Conservation (phyloP, 2,797 vertebrate species). For the Cetoscarus ocellatus region DNA sequence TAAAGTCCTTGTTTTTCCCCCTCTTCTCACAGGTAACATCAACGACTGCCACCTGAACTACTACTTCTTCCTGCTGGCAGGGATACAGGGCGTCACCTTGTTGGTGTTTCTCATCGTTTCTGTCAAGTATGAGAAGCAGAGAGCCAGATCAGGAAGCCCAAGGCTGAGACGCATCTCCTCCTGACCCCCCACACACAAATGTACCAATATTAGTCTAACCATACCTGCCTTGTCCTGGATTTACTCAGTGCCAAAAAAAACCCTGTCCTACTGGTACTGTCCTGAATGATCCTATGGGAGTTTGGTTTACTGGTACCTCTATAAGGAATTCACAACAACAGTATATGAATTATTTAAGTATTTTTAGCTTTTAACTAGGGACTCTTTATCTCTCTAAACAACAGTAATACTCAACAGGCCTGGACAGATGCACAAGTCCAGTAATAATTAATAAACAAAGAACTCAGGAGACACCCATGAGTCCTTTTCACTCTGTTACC, state of each 20-base stretch:
- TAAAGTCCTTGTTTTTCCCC: conserved; percentile 16
- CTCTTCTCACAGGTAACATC: conserved; percentile 90
- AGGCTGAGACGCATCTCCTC: conserved; percentile 71
- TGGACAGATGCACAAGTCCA: conserved; percentile 8
- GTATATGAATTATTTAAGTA: conserved; percentile 53
- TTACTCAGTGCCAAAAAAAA: conserved; percentile 41
- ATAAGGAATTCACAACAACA: background rate
- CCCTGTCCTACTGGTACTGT: conserved; percentile 13
- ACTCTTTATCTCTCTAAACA: conserved; percentile 2
- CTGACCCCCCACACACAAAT: conserved; percentile 59
- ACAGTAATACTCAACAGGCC: conserved; percentile 25
- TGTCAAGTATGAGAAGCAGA: conserved; percentile 92
- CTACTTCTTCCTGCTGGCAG: conserved; percentile 97
- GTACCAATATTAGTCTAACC: conserved; percentile 7
- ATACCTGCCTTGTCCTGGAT: conserved; percentile 35
- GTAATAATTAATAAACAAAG: conserved; percentile 23
- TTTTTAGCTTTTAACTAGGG: conserved; percentile 34
- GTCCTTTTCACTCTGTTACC: conserved; percentile 13
- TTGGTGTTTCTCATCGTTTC: conserved; percentile 95
- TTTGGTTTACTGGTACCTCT: conserved; percentile 12
- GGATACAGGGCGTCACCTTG: conserved; percentile 93
- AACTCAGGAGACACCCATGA: conserved; percentile 20
- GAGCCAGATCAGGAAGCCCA: conserved; percentile 61
- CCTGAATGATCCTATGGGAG: conserved; percentile 14
- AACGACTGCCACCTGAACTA: conserved; percentile 95